Evolutionary conservation across 2,113 vertebrate species (phyloP), one percentile per base, ranked within the genome.

Genomic region (Prunella himalayana): DNA sequence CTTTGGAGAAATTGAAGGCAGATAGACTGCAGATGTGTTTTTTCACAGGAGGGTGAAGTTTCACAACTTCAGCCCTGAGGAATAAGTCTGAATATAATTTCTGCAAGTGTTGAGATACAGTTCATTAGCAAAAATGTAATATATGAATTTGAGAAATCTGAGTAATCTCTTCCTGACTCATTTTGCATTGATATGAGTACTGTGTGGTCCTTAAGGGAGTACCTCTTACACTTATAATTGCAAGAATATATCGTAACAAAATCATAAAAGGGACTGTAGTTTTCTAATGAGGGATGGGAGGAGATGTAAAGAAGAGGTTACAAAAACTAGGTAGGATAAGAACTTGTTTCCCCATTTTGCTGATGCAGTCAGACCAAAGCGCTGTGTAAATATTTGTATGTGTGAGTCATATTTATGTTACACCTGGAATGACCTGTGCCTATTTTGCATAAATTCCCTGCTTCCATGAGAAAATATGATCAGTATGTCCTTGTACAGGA

Each of bases 401-500:
- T 24, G 33, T 50, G 70, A 91, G 24, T 90, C 63, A 39, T 59
- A 13, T 71, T 89, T 91, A 41, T 23, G 30, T 47, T 79, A 31
- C 23, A 12, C 25, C 42, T 2, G 2, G 59, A 80, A 76, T 60
- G 39, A 84, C 42, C 54, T 75, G 30, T 78, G 35, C 23, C 2
- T 89, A 24, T 88, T 91, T 85, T 73, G 44, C 28, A 23, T 45
- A 54, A 80, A 54, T 25, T 91, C 22, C 16, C 14, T 92, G 31
- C 85, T 94, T 96, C 44, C 70, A 15, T 92, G 87, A 76, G 37
- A 53, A 94, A 71, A 83, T 93, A 49, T 80, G 69, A 97, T 92
- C 5, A 5, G 14, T 82, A 91, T 97, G 94, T 50, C 77, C 82
- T 97, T 97, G 78, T 39, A 82, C 81, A 98, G 97, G 76, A 79